Percentiles rank a stretch among this genome's conserved stretches.
Conservation (phyloP, 2,797 vertebrate species). For the Pteropus rufus region DNA sequence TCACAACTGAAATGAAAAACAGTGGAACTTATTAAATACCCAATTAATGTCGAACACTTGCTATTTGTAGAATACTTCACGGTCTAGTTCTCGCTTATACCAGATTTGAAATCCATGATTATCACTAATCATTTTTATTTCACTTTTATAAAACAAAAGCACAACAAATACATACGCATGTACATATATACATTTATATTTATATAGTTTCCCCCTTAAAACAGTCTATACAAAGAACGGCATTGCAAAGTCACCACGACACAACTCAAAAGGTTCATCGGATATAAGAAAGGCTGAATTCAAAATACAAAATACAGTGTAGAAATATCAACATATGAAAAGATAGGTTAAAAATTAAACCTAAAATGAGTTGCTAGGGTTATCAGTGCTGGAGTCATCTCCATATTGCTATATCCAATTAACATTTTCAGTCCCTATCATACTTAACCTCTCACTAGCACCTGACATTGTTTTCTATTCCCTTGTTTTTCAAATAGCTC, state of each 20-base stretch:
- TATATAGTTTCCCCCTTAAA: not conserved
- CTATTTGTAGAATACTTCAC: not conserved
- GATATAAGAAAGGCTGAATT: constrained; percentile 25
- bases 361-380: not conserved
- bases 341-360: not conserved
- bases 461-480: not conserved
- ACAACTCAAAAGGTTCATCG: not conserved
- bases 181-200: not conserved
- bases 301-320: not conserved
- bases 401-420: not conserved
- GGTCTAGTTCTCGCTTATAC: not conserved
- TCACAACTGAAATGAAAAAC: not conserved
- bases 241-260: not conserved
- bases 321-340: not conserved
- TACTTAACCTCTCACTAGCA: not conserved
- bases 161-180: not conserved
- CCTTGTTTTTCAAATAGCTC: not conserved
- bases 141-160: not conserved
- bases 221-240: not conserved
- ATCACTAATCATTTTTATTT: not conserved
- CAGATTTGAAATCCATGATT: not conserved
- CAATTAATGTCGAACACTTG: not conserved
- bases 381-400: not conserved
- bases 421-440: not conserved
- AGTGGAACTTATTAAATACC: not conserved